These are phyloP conservation scores for Camarhynchus parvulus DNA, from an alignment of 2,113 vertebrate species.

Conservation along the genomic window DNA sequence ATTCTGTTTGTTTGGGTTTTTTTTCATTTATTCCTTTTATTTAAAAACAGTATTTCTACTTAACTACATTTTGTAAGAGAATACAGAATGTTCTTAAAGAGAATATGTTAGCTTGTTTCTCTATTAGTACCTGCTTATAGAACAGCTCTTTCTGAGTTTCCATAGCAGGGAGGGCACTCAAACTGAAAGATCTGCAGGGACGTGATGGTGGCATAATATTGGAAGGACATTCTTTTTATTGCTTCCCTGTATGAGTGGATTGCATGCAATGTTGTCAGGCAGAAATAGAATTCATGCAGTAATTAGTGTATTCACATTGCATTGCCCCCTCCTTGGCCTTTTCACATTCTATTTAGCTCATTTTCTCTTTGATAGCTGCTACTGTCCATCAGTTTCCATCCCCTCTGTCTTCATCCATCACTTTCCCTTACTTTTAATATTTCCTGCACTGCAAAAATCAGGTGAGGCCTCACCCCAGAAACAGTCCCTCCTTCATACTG, in stretches of 20 bases:
- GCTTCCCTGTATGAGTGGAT: neutral
- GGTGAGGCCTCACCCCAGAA: neutral
- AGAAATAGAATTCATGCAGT: neutral
- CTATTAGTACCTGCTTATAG: neutral
- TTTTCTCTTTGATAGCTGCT: neutral
- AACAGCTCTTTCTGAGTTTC: neutral
- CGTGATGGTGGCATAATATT: fast-evolving
- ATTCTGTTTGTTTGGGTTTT: neutral
- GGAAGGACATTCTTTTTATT: neutral
- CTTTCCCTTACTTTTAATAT: neutral
- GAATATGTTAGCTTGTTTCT: neutral
- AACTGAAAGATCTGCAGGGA: neutral
- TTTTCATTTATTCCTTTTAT: neutral
- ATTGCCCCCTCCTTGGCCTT: neutral
- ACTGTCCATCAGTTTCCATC: neutral
- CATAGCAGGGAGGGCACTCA: neutral
- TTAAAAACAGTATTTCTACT: neutral
- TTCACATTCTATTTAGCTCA: neutral
- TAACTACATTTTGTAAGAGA: neutral
- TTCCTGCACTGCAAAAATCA: neutral
- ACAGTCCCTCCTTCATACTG: no score
- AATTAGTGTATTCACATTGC: neutral
- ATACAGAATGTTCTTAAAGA: neutral
- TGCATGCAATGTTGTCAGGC: neutral
- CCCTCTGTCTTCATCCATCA: neutral